Percentiles rank a stretch among this genome's conserved stretches.
Evolutionary conservation across 1,140 invertebrate genomes (phyloP).

Genomic region (Zaprionus taronus): DNA sequence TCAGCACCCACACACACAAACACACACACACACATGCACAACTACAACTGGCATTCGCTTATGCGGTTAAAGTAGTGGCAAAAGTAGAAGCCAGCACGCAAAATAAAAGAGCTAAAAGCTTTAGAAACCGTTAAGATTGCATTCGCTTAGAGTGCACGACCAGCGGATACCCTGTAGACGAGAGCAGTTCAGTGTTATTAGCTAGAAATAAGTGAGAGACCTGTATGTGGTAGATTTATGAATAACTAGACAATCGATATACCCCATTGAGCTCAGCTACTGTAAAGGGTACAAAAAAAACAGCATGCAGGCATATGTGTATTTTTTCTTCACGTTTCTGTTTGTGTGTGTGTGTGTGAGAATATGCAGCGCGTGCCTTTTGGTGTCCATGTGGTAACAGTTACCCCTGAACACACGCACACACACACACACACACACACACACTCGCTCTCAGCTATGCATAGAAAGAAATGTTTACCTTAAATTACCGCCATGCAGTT

Average conservation of each 20-base stretch:
- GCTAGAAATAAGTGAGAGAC: background rate
- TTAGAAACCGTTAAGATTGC: slow-evolving; percentile 17
- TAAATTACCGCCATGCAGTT: slow-evolving; percentile 54
- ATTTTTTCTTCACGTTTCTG: slow-evolving; percentile 5
- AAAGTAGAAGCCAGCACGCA: slow-evolving; percentile 69
- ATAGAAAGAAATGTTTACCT: slow-evolving; percentile 63
- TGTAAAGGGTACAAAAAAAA: slow-evolving; percentile 15
- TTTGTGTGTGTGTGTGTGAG: slow-evolving; percentile 26
- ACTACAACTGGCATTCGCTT: slow-evolving; percentile 45
- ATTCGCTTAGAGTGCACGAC: background rate
- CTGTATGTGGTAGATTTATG: background rate
- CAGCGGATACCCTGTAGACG: slow-evolving; percentile 9
- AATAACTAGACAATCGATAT: background rate
- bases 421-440: slow-evolving; percentile 8
- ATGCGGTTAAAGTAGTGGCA: slow-evolving; percentile 74
- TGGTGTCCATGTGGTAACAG: slow-evolving; percentile 57
- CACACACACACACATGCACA: slow-evolving; percentile 12
- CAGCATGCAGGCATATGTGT: slow-evolving; percentile 20
- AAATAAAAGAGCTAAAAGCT: slow-evolving; percentile 28
- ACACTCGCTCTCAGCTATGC: slow-evolving; percentile 32
- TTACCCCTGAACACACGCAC: slow-evolving; percentile 27
- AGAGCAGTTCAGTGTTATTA: no score
- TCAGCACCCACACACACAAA: slow-evolving; percentile 30
- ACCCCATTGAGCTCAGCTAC: background rate
- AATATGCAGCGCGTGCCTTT: slow-evolving; percentile 57